Evolutionary conservation across 2,888 invertebrate species (phyloP).

Genomic region (Macrophya annulata): DNA sequence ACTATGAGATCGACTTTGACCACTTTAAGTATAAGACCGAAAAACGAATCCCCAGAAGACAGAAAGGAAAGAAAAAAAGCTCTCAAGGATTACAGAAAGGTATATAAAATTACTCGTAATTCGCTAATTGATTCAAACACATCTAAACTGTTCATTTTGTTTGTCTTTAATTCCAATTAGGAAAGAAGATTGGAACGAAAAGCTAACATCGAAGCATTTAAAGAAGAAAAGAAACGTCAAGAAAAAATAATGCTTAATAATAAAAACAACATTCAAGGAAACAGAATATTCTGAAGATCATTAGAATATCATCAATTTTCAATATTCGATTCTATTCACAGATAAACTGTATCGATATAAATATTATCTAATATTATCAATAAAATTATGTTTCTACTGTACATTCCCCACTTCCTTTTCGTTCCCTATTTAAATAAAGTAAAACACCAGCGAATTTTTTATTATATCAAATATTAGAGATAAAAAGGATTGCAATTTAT

Average conservation of each 20-base stretch:
- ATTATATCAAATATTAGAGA: neutral
- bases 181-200: conserved; percentile 92
- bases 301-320: neutral
- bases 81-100: conserved; percentile 88
- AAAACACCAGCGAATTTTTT: neutral
- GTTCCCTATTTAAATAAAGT: neutral
- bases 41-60: conserved; percentile 90
- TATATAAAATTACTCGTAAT: conserved; percentile 60
- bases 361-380: conserved; percentile 37
- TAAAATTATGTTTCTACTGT: conserved; percentile 37
- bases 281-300: conserved; percentile 82
- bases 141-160: conserved; percentile 42
- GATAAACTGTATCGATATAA: neutral
- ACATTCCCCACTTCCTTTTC: neutral
- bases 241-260: conserved; percentile 90
- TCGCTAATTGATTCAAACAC: neutral
- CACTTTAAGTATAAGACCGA: conserved; percentile 86
- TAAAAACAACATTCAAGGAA: conserved; percentile 88
- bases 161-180: conserved; percentile 67
- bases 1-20: conserved; percentile 87
- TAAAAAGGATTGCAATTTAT: neutral
- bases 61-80: conserved; percentile 89
- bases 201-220: conserved; percentile 90
- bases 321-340: conserved; percentile 12
- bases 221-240: conserved; percentile 91